These are phyloP conservation scores for Illadopsis cleaveri DNA, from an alignment of 2,113 vertebrate genomes.

Conservation along the genomic window DNA sequence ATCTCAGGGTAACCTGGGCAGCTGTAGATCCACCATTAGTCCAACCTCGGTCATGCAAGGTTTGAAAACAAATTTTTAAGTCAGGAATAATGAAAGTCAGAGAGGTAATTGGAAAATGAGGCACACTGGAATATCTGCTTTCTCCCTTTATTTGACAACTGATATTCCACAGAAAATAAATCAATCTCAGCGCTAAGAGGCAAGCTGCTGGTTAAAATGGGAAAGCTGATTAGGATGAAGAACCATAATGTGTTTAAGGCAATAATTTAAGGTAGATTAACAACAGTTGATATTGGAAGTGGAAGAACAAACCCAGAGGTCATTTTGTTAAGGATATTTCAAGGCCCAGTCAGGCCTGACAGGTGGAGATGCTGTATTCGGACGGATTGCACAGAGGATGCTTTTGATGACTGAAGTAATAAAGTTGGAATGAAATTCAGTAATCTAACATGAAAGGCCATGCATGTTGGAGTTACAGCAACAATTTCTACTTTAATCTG, in stretches of 20 bases:
- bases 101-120: background rate
- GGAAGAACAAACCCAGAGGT: background rate
- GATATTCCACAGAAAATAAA: background rate
- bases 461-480: background rate
- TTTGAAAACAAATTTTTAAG: background rate
- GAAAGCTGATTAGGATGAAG: background rate
- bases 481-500: conserved; percentile 13
- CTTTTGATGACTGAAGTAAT: conserved; percentile 17
- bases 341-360: background rate
- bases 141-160: background rate
- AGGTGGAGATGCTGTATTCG: background rate
- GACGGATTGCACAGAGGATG: background rate
- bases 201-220: background rate
- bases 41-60: background rate
- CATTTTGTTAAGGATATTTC: background rate
- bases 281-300: background rate
- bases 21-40: background rate
- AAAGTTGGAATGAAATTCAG: background rate
- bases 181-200: background rate
- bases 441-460: conserved; percentile 17
- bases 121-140: background rate
- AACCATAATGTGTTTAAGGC: background rate
- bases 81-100: background rate
- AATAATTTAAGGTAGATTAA: background rate
- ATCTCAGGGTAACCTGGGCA: background rate